Percentiles rank a stretch among this genome's conserved stretches.
These are phyloP conservation scores for Malthinus seriepunctatus DNA, from an alignment of 2,888 invertebrate species.

Conservation along the genomic window DNA sequence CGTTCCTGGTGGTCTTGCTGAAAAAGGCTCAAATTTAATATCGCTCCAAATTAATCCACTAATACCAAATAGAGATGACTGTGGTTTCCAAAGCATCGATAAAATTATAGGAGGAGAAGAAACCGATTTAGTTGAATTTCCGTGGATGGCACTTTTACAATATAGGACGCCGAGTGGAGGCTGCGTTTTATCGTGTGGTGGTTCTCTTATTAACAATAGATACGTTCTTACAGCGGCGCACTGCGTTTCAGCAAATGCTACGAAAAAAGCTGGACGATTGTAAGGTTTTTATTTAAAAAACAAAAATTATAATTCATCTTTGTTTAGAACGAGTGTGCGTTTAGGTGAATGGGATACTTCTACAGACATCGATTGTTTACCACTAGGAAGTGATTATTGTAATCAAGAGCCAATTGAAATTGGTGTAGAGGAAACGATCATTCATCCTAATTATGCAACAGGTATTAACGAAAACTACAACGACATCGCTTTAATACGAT, in stretches of 20 bases:
- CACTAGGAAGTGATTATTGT: slow-evolving; percentile 33
- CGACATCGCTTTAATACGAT: slow-evolving; percentile 56
- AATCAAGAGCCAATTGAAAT: slow-evolving; percentile 41
- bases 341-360: slow-evolving; percentile 58
- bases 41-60: too few species aligned
- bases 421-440: slow-evolving; percentile 39
- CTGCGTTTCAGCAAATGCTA: slow-evolving; percentile 55
- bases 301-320: too few species aligned
- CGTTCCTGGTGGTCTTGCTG: too few species aligned
- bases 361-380: slow-evolving; percentile 53
- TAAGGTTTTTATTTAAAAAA: too few species aligned
- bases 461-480: slow-evolving; percentile 39
- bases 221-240: slow-evolving; percentile 62
- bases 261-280: slow-evolving; percentile 50
- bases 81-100: slow-evolving; percentile 43
- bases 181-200: slow-evolving; percentile 54
- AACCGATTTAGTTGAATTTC: slow-evolving; percentile 55
- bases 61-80: too few species aligned
- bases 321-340: slow-evolving; percentile 42
- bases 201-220: slow-evolving; percentile 57
- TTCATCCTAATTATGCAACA: slow-evolving; percentile 35
- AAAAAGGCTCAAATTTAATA: too few species aligned
- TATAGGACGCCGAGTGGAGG: slow-evolving; percentile 41
- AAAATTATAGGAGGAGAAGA: slow-evolving; percentile 48
- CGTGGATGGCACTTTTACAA: slow-evolving; percentile 56